Evolutionary conservation across 2,113 vertebrate species (phyloP).

Genomic region (Axis porcinus): DNA sequence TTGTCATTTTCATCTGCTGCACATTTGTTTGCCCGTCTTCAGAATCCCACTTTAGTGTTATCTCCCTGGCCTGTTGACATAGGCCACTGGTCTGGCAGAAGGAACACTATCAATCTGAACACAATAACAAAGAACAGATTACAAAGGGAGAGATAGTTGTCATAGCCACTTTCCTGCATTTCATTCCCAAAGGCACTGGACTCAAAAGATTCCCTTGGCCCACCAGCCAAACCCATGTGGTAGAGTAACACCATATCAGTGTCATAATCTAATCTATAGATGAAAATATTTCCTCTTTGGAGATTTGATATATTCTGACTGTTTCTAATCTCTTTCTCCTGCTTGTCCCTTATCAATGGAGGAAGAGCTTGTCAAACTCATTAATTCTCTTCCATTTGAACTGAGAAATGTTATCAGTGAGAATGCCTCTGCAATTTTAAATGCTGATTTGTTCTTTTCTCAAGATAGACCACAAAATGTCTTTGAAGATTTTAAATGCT

Average conservation of each 20-base stretch:
- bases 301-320: slow-evolving; percentile 20
- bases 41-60: slow-evolving; percentile 74
- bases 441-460: background rate
- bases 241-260: slow-evolving; percentile 26
- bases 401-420: slow-evolving; percentile 20
- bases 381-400: slow-evolving; percentile 48
- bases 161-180: slow-evolving; percentile 44
- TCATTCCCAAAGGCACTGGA: background rate
- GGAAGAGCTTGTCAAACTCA: slow-evolving; percentile 27
- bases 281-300: slow-evolving; percentile 50
- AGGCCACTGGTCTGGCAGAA: slow-evolving; percentile 58
- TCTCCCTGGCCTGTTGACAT: slow-evolving; percentile 67
- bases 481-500: background rate
- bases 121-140: slow-evolving; percentile 50
- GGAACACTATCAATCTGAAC: slow-evolving; percentile 48
- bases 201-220: slow-evolving; percentile 26
- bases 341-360: slow-evolving; percentile 43
- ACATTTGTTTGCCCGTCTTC: slow-evolving; percentile 75
- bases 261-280: slow-evolving; percentile 59
- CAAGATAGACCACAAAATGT: background rate
- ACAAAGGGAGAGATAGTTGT: slow-evolving; percentile 58
- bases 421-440: background rate
- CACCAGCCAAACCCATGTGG: background rate
- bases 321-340: slow-evolving; percentile 50
- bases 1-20: slow-evolving; percentile 80